A percentile compares a stretch with the other conserved stretches of the same genome.
Evolutionary conservation across 1,140 invertebrate genomes (phyloP).

Genomic region (Drosophila trapezifrons): DNA sequence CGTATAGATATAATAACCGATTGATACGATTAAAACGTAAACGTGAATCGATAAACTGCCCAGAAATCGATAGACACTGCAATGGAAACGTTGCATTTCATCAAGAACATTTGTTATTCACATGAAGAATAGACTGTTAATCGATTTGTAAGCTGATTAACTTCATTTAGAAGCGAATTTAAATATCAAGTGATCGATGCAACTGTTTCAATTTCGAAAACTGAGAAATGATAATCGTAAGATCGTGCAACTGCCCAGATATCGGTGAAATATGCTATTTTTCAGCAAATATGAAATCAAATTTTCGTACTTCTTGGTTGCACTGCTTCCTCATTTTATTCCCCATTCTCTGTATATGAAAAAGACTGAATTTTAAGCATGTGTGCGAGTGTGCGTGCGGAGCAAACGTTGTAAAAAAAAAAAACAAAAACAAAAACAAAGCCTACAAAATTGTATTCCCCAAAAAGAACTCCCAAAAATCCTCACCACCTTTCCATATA

Average conservation of each 20-base stretch:
- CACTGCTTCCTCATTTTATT: conserved; percentile 22
- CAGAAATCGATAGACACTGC: background rate
- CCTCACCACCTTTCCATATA: conserved; percentile 1
- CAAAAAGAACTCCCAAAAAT: conserved; percentile 10
- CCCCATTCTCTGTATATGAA: conserved; percentile 55
- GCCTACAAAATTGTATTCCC: background rate
- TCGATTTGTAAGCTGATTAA: background rate
- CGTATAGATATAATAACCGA: no score
- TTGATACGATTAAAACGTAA: background rate
- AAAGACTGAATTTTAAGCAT: conserved; percentile 71
- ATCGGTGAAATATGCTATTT: background rate
- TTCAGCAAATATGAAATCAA: background rate
- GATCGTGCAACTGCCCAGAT: conserved; percentile 11
- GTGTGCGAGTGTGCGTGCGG: conserved; percentile 20
- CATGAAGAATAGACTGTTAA: conserved; percentile 4
- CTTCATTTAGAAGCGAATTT: background rate
- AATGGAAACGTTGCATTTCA: background rate
- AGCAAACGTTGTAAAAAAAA: conserved; percentile 41
- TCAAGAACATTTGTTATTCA: background rate
- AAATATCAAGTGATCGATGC: background rate
- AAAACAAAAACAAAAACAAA: background rate
- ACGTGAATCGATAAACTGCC: background rate
- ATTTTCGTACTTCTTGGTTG: conserved; percentile 35
- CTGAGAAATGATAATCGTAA: background rate
- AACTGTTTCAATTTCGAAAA: conserved; percentile 19